phyloP scores from a whole-genome alignment of 2,113 vertebrate genomes.

The Protobothrops flavoviridis region DNA sequence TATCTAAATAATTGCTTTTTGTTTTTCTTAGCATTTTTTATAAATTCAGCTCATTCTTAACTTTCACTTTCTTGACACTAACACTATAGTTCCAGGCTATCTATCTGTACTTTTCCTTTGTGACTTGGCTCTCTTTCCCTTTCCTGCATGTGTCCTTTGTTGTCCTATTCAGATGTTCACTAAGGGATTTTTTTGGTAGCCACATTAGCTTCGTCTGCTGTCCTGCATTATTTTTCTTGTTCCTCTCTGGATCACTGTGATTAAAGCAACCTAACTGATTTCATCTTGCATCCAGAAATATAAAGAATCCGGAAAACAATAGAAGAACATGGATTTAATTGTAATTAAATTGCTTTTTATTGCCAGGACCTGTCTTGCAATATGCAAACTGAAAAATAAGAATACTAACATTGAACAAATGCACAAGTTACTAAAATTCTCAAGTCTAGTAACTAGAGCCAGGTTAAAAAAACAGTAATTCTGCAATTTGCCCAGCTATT shows the following conservation, averaged over 20 bases:
- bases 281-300: not conserved
- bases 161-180: not conserved
- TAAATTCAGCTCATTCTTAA: not conserved
- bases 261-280: not conserved
- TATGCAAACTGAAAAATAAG: not conserved
- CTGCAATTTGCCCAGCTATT: not conserved
- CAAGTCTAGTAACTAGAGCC: not conserved
- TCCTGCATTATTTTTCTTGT: too few relatives aligned
- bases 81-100: not conserved
- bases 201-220: too few relatives aligned
- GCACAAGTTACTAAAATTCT: not conserved
- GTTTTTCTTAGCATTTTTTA: not conserved
- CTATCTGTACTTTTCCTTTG: not conserved
- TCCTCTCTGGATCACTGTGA: not conserved
- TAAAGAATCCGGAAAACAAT: too few relatives aligned
- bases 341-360: not conserved
- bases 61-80: not conserved
- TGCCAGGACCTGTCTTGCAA: not conserved
- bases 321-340: not conserved
- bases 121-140: not conserved
- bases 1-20: not conserved
- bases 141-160: not conserved
- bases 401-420: not conserved
- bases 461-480: not conserved
- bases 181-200: too few relatives aligned